Evolutionary conservation across 2,888 invertebrate genomes (phyloP), one percentile per base, ranked within the genome.

Genomic region (Erynnis tages): DNA sequence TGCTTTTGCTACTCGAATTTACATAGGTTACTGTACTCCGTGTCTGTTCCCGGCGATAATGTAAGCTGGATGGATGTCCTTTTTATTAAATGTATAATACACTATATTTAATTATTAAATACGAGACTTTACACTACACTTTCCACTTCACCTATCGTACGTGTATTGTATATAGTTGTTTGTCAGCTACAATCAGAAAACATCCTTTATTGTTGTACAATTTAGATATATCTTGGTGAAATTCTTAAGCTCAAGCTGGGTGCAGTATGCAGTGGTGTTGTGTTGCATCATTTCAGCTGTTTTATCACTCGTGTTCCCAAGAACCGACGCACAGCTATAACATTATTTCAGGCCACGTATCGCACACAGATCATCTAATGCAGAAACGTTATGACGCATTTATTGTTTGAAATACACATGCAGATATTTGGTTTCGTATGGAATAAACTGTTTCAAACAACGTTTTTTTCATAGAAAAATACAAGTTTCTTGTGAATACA

Each of bases 291-390:
- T 76, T 81, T 76, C 67, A 76, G 71, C 70, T 70, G 69, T 79
- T 76, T 75, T 69, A 74, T 71, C 65, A 70, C 48, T 48, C 53
- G 67, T 66, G 71, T 71, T 72, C 67, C 62, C 60, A 47, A 55
- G 65, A 62, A 63, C 62, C 62, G 69, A 67, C 71, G 67, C 62
- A 59, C 61, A 50, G 73, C 76, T 64, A 79, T 82, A 76, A 82
- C 73, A 86, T 87, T 86, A 86, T 88, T 85, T 80, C 86, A 76
- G 78, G 63, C 78, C 85, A 87, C 86, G 85, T 84, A 83, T 83
- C 78, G 69, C 72, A 62, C 70, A 69, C 72, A 77, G 79, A 83
- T 86, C 85, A 86, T 83, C 79, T 79, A 80, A 84, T 81, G 76
- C 81, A 82, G 73, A 73, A 74, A 76, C 77, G 77, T 76, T 83